phyloP scores from a whole-genome alignment of 1,140 invertebrate species.

The Drosophila miranda region DNA sequence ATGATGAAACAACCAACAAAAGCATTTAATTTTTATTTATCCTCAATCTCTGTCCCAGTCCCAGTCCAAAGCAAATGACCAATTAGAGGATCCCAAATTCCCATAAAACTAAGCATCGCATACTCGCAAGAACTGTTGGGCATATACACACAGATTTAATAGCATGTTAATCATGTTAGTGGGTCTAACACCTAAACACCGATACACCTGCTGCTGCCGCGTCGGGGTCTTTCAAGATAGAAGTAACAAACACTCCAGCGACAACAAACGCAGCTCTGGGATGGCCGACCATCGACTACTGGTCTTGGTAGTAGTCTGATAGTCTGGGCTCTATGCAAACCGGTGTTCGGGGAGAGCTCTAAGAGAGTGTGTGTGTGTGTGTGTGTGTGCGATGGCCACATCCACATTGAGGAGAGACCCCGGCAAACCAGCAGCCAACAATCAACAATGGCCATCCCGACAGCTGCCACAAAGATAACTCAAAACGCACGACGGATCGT shows the following conservation, averaged over 20 bases:
- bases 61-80: neutral
- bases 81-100: slow-evolving; percentile 6
- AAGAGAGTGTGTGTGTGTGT: neutral
- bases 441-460: slow-evolving; percentile 57
- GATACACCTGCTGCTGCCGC: slow-evolving; percentile 36
- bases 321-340: slow-evolving; percentile 15
- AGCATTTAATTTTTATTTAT: too few species aligned
- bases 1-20: too few species aligned
- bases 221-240: slow-evolving; percentile 1
- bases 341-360: slow-evolving; percentile 15
- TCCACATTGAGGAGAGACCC: neutral
- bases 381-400: slow-evolving; percentile 29
- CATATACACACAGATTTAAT: slow-evolving; percentile 21
- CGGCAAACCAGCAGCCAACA: slow-evolving; percentile 22
- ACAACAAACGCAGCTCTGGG: slow-evolving; percentile 1
- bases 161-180: slow-evolving; percentile 45
- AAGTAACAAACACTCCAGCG: slow-evolving; percentile 5
- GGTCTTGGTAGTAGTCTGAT: slow-evolving; percentile 33
- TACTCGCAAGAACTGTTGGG: neutral
- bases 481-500: slow-evolving; percentile 62
- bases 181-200: slow-evolving; percentile 36
- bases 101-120: slow-evolving; percentile 7
- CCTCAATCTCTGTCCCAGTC: too few species aligned
- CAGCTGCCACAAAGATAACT: slow-evolving; percentile 49
- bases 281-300: slow-evolving; percentile 26